Evolutionary conservation across 2,113 vertebrate species (phyloP), one percentile per base, ranked within the genome.

Genomic region (Xiphophorus hellerii): DNA sequence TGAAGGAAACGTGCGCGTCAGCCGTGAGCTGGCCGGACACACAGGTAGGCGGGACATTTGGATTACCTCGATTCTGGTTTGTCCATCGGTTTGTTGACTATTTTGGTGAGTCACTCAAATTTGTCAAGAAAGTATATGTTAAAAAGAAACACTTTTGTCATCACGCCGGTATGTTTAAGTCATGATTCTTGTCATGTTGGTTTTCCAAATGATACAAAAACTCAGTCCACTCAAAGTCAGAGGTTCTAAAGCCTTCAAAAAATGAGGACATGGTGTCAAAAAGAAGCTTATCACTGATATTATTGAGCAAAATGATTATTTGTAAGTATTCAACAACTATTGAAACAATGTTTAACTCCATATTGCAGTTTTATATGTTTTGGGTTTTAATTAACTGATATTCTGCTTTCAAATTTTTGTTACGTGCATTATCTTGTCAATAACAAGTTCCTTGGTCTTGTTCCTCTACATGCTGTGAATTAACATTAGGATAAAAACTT

Each of bases 1-100:
- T 20, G 98, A 99, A 93, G 98, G 98, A 85, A 99, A 99, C 58
- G 98, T 99, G 44, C 97, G 97, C 12, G 98, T 99, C 87, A 99
- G 97, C 93, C 97, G 98, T 64, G 98, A 99, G 82, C 93, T 99
- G 90, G 97, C 97, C 1, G 98, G 98, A 84, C 98, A 99, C 88
- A 99, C 98, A 96, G 98, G 98, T 99, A 89, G 69, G 79, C 62
- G 15, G 27, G 44, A 73, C 33, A 22, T 29, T 33, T 54, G 42
- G 2, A 0, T 48, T 63, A n/a, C 6, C 25, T 51, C 11, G 15
- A 28, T 37, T 29, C 33, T 10, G 3, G 48, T 30, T 28, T 4
- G 51, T 1, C 22, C 14, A 29, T 62, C 66, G 28, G 11, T 48
- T 28, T 35, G 20, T 27, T 27, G 17, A 65, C 60, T 10, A n/a